Conservation (phyloP, 2,888 invertebrate species). For the Auanema sp. region DNA sequence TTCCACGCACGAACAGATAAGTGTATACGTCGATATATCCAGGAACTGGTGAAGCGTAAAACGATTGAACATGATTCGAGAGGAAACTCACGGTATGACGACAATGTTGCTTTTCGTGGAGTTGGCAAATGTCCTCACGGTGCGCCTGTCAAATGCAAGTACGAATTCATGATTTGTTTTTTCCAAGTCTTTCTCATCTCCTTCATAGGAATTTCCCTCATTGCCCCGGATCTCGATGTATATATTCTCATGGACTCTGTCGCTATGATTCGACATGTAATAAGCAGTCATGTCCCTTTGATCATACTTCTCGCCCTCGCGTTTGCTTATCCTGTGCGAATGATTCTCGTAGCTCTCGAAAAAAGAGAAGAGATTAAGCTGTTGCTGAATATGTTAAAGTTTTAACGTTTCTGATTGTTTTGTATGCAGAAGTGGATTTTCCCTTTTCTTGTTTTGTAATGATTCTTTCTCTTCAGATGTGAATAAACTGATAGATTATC, state of each 20-base stretch:
- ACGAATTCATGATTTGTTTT: not conserved
- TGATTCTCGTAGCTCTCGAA: slow-evolving; percentile 9
- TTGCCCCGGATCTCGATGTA: slow-evolving; percentile 38
- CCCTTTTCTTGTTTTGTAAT: too few species aligned
- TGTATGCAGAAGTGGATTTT: too few species aligned
- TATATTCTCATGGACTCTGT: slow-evolving; percentile 36
- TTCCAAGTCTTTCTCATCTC: not conserved
- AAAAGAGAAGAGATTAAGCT: too few species aligned
- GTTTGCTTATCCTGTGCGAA: slow-evolving; percentile 39
- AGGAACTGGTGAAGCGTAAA: slow-evolving; percentile 27
- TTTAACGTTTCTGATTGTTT: too few species aligned
- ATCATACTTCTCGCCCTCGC: slow-evolving; percentile 33
- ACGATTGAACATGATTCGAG: slow-evolving; percentile 21
- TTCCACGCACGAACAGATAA: not conserved
- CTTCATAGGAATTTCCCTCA: slow-evolving; percentile 34
- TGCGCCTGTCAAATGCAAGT: slow-evolving; percentile 38
- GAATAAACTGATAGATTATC: too few species aligned
- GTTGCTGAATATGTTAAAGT: too few species aligned
- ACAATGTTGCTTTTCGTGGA: slow-evolving; percentile 26
- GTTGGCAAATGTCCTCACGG: slow-evolving; percentile 41
- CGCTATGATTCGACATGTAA: slow-evolving; percentile 26
- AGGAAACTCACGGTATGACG: not conserved
- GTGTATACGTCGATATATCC: not conserved
- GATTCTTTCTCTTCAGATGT: too few species aligned
- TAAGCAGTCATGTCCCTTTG: slow-evolving; percentile 35